phyloP scores from a whole-genome alignment of 2,797 vertebrate genomes.

The Apogon talboti region DNA sequence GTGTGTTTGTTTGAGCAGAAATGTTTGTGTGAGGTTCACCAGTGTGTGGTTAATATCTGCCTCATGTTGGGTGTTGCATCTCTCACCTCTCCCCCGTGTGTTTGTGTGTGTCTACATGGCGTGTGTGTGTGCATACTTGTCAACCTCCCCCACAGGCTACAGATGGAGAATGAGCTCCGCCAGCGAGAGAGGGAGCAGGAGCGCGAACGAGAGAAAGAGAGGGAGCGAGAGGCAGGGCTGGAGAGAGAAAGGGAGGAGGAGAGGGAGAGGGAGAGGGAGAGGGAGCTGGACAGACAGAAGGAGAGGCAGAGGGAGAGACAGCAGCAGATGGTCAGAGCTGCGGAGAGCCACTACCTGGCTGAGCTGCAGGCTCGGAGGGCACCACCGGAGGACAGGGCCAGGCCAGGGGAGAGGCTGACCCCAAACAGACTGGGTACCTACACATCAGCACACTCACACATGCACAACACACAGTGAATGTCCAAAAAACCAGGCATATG shows the following conservation, averaged over 20 bases:
- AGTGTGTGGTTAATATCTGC: conserved; percentile 82
- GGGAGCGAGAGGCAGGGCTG: conserved; percentile 71
- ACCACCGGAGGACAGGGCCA: conserved; percentile 86
- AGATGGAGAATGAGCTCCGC: conserved; percentile 91
- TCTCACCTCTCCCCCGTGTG: conserved; percentile 75
- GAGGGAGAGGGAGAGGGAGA: conserved; percentile 79
- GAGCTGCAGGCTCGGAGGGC: conserved; percentile 87
- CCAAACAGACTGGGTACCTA: conserved; percentile 78
- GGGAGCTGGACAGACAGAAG: conserved; percentile 88
- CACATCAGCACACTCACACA: conserved; percentile 30
- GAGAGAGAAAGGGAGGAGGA: conserved; percentile 71
- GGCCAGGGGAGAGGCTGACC: conserved; percentile 85
- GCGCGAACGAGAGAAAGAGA: conserved; percentile 75
- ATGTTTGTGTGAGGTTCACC: conserved; percentile 76
- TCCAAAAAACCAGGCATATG: conserved; percentile 8
- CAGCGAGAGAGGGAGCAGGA: conserved; percentile 82
- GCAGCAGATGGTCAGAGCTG: conserved; percentile 79
- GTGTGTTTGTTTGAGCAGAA: conserved; percentile 56
- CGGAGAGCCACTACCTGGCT: conserved; percentile 84
- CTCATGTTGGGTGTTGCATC: conserved; percentile 83
- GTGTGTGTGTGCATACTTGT: conserved; percentile 58
- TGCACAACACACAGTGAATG: conserved; percentile 11
- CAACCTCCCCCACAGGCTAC: conserved; percentile 86
- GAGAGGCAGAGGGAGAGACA: conserved; percentile 88
- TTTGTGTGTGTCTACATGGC: conserved; percentile 43